Evolutionary conservation across 2,888 invertebrate genomes (phyloP).

Genomic region (Pseudoips prasinana): DNA sequence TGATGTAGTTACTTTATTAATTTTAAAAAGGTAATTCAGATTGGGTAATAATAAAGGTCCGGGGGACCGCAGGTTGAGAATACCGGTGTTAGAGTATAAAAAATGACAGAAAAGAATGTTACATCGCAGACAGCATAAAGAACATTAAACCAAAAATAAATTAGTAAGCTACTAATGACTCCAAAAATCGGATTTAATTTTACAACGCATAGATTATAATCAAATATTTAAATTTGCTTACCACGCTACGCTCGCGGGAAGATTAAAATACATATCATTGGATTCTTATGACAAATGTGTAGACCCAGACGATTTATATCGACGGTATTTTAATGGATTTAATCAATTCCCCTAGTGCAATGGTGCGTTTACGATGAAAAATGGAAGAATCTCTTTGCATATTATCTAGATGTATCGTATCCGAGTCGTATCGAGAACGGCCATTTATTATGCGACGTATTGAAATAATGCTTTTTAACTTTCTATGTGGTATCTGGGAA

Average conservation of each 20-base stretch:
- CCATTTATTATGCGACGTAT: conserved; percentile 37
- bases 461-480: conserved; percentile 35
- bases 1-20: no score
- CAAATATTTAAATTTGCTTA: conserved; percentile 68
- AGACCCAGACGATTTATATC: conserved; percentile 54
- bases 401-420: conserved; percentile 45
- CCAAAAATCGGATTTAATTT: conserved; percentile 35
- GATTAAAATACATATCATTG: conserved; percentile 38
- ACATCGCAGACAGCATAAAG: no score
- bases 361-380: conserved; percentile 50
- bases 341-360: conserved; percentile 49
- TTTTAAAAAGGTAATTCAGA: no score
- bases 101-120: no score
- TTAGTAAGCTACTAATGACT: no score
- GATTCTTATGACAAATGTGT: conserved; percentile 60
- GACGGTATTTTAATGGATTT: conserved; percentile 58
- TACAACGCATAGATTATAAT: conserved; percentile 60
- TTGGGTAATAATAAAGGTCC: no score
- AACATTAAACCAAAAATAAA: no score
- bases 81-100: no score
- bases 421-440: conserved; percentile 27
- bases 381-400: conserved; percentile 48
- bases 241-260: conserved; percentile 35
- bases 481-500: conserved; percentile 24
- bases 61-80: no score